Percentiles rank a stretch among this genome's conserved stretches.
These are phyloP conservation scores for Callipepla californica DNA, from an alignment of 2,113 vertebrate genomes.

Conservation along the genomic window DNA sequence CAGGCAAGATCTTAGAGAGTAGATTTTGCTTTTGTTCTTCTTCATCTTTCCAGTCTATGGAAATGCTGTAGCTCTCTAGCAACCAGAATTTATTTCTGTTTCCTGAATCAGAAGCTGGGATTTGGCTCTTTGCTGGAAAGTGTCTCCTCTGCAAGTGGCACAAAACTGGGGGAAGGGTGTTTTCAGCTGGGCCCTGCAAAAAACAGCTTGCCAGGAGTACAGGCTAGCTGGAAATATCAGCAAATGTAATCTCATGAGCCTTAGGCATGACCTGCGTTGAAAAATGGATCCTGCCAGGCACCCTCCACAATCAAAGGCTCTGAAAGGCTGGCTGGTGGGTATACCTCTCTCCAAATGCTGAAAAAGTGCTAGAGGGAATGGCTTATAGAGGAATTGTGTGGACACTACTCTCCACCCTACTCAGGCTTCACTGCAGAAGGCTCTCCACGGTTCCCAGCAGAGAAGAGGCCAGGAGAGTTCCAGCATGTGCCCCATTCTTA, in stretches of 20 bases:
- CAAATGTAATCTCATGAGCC: background rate
- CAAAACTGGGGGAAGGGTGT: background rate
- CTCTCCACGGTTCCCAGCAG: background rate
- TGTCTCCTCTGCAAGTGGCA: background rate
- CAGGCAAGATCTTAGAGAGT: background rate
- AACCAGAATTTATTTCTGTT: background rate
- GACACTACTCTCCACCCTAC: too few species aligned
- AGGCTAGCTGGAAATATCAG: background rate
- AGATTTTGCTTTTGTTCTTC: background rate
- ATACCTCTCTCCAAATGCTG: background rate
- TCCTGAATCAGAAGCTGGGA: background rate
- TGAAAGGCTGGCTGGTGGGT: background rate
- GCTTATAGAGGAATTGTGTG: background rate
- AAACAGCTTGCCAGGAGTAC: background rate
- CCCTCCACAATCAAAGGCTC: background rate
- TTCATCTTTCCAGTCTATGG: background rate
- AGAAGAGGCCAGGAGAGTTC: background rate
- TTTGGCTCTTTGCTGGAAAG: background rate
- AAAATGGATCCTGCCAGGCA: background rate
- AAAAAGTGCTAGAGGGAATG: background rate
- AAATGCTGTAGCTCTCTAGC: background rate
- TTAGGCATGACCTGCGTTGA: background rate
- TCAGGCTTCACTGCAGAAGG: background rate
- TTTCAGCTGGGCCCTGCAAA: background rate
- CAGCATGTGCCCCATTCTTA: too few species aligned